phyloP scores from a whole-genome alignment of 2,113 vertebrate genomes.

The human (Homo sapiens) region GRCh38 chr7:108028001-108028500 shows the following conservation, averaged over 20 bases:
- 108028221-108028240: neutral
- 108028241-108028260: neutral
- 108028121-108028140: slow-evolving; percentile 11
- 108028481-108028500: too few relatives aligned
- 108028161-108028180: neutral
- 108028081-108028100: neutral
- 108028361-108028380: neutral
- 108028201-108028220: neutral
- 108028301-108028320: neutral
- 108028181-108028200: neutral
- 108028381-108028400: neutral
- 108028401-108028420: neutral
- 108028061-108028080: neutral
- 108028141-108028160: neutral
- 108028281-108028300: neutral
- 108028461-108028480: too few relatives aligned
- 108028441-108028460: neutral
- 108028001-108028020: neutral
- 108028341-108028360: neutral
- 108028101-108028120: neutral
- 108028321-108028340: neutral
- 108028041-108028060: neutral
- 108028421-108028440: neutral
- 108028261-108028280: neutral
- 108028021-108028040: neutral